Percentiles rank a stretch among this genome's conserved stretches.
These are phyloP conservation scores for Porites lutea DNA, from an alignment of 64 coral and sea anemone species.

Conservation along the genomic window DNA sequence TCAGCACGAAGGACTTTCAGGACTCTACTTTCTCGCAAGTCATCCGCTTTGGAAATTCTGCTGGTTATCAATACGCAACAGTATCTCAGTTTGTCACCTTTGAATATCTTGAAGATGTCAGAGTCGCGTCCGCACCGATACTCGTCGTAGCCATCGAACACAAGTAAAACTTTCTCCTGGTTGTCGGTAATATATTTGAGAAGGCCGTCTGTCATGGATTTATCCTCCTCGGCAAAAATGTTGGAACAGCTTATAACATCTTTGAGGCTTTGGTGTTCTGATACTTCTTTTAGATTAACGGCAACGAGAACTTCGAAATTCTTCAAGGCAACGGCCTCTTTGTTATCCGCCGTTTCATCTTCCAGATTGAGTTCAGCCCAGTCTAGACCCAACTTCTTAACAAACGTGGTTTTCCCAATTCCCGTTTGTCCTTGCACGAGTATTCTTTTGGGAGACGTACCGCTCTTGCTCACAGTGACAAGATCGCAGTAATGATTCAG, in stretches of 20 bases:
- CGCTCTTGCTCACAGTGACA: not conserved
- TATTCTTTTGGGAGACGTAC: not conserved
- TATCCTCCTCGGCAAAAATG: not conserved
- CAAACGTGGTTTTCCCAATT: conserved; percentile 5
- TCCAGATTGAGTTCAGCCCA: conserved; percentile 4
- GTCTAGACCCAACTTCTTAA: conserved; percentile 7
- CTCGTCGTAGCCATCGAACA: conserved; percentile 8
- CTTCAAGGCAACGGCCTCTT: too few species aligned
- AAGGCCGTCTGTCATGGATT: not conserved
- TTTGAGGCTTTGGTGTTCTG: not conserved
- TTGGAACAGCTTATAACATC: not conserved
- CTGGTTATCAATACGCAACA: conserved; percentile 9
- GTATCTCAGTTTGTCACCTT: not conserved
- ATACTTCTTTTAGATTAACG: not conserved
- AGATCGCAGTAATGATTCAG: not conserved
- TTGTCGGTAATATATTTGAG: not conserved
- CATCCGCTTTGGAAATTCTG: conserved; percentile 3
- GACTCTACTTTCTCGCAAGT: not conserved
- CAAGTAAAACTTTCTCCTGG: not conserved
- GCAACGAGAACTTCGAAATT: conserved; percentile 5
- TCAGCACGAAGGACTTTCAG: not conserved
- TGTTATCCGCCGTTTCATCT: not conserved
- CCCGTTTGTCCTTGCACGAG: not conserved
- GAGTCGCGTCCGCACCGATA: conserved; percentile 9
- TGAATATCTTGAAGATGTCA: conserved; percentile 5